phyloP scores from a whole-genome alignment of 2,113 vertebrate species.

The Corvus hawaiiensis region DNA sequence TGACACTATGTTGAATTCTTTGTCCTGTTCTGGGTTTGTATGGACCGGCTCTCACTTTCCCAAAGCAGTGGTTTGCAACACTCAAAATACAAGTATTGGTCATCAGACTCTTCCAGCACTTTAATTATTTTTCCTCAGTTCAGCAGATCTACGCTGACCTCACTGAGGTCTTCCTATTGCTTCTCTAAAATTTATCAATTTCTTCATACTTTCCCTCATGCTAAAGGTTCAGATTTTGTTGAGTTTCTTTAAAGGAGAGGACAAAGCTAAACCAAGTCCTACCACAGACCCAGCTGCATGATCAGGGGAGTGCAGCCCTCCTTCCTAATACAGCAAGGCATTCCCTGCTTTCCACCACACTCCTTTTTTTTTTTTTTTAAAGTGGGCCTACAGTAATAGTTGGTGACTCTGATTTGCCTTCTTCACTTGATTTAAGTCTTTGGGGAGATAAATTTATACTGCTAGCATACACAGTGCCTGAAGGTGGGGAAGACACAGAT shows the following conservation, averaged over 20 bases:
- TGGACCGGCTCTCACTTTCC: neutral
- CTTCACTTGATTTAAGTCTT: neutral
- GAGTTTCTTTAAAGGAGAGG: neutral
- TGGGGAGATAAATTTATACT: neutral
- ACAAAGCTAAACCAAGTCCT: neutral
- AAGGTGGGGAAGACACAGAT: neutral
- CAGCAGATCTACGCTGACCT: neutral
- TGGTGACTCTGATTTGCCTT: neutral
- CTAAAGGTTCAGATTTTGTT: neutral
- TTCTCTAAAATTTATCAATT: neutral
- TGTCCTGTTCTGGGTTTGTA: neutral
- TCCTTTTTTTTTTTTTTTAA: neutral
- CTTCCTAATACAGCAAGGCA: neutral
- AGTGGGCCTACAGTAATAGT: neutral
- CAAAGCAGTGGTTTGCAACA: neutral
- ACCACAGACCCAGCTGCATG: accelerated
- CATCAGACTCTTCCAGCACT: neutral
- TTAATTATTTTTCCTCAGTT: neutral
- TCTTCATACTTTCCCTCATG: neutral
- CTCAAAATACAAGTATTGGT: neutral
- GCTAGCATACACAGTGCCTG: neutral
- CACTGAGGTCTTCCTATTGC: neutral
- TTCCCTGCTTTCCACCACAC: neutral
- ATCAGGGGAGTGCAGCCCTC: neutral
- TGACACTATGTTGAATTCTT: neutral